Base-by-base conservation (phyloP, 2,888 invertebrate species). In the Mayetiola destructor region DNA sequence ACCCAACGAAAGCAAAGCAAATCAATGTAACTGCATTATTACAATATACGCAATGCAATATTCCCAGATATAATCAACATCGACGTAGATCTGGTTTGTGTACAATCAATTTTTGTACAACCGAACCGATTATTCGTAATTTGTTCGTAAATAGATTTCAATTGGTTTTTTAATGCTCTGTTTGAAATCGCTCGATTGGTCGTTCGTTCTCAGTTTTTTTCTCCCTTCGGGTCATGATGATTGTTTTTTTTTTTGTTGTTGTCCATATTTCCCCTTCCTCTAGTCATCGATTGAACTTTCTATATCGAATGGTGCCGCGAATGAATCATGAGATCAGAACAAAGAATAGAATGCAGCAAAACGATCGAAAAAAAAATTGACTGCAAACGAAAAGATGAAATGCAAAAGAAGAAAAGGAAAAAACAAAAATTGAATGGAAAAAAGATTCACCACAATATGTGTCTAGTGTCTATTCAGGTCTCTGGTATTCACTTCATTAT, bases 31-130 rank as follows among this genome's bases (percentile, higher is more conserved):
- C 48, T 48, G 48, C 27, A 48, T 48, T 48, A 48, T 16, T 48
- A 48, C n/a, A 23, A 48, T 3, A 23, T 27, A 27, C 36, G 14
- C 14, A 36, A 10, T 36, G 5, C 36, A 36, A 20, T 21, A 36
- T 27, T 48, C 48, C 18, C 27, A n/a, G n/a, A n/a, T n/a, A 48
- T 48, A 48, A 48, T 48, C 27, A 48, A n/a, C 27, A 27, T 27
- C 27, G 27, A 27, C 27, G 48, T 48, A 48, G 48, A 48, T 48
- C 48, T 48, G 48, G n/a, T n/a, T n/a, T n/a, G n/a, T n/a, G n/a
- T n/a, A n/a, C n/a, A n/a, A n/a, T n/a, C n/a, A n/a, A n/a, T n/a
- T n/a, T n/a, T n/a, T 27, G 48, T 48, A 48, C 48, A 48, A 27
- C 27, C 48, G 27, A 42, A 42, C 23, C 42, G 23, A 42, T 42